These are phyloP conservation scores for Myrmecophaga tridactyla DNA, from an alignment of 2,113 vertebrate species.

Conservation along the genomic window DNA sequence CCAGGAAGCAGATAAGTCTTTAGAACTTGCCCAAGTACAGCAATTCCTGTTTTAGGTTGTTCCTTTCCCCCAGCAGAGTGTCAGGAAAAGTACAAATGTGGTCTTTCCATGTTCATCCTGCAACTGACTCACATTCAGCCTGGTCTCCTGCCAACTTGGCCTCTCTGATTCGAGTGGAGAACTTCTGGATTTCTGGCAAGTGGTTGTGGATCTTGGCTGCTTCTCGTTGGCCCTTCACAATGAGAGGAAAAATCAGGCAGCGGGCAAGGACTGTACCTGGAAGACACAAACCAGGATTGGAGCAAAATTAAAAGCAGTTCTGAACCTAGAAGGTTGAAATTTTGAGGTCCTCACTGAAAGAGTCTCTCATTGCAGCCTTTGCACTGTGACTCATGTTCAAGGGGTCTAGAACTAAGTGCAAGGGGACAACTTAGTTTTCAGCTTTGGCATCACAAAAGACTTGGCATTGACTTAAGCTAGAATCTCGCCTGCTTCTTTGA, in stretches of 20 bases:
- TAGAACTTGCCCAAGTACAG: background rate
- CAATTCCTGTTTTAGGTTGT: background rate
- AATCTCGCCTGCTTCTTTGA: conserved; percentile 15
- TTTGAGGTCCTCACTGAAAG: background rate
- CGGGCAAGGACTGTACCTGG: conserved; percentile 89
- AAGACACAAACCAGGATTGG: background rate
- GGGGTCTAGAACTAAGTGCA: background rate
- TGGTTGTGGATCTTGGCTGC: conserved; percentile 92
- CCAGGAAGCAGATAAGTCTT: background rate
- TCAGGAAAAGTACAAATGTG: background rate
- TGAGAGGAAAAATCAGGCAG: conserved; percentile 88
- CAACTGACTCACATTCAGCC: conserved; percentile 84
- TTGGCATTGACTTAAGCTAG: background rate
- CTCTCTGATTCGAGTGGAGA: conserved; percentile 86
- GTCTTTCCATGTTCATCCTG: background rate
- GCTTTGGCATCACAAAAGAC: background rate
- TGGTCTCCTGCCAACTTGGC: conserved; percentile 89
- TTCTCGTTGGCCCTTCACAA: conserved; percentile 91
- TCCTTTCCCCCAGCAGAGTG: background rate
- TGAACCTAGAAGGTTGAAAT: background rate
- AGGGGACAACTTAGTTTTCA: background rate
- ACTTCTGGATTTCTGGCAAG: conserved; percentile 87
- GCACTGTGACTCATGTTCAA: background rate
- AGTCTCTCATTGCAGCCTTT: background rate
- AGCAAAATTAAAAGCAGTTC: background rate